Evolutionary conservation across 2,797 vertebrate species (phyloP).

Genomic region (Mus spretus): DNA sequence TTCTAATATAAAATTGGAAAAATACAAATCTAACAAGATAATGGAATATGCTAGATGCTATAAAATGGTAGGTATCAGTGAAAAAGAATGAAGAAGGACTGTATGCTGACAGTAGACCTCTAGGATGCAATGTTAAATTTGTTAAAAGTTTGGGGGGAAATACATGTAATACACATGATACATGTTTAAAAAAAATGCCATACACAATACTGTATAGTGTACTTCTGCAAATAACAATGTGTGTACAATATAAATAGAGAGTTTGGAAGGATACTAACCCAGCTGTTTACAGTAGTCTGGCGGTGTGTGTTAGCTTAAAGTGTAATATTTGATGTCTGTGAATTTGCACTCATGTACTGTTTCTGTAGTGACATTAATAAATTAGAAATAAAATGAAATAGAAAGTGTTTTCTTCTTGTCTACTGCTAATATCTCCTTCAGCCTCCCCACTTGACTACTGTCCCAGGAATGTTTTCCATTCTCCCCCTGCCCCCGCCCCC

Average conservation of each 20-base stretch:
- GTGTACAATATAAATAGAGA: slow-evolving; percentile 69
- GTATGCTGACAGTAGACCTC: slow-evolving; percentile 32
- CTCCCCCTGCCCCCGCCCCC: background rate
- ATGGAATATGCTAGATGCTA: slow-evolving; percentile 6
- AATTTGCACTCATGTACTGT: slow-evolving; percentile 81
- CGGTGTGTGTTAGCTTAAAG: slow-evolving; percentile 75
- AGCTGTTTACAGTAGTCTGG: slow-evolving; percentile 74
- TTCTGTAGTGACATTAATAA: slow-evolving; percentile 82
- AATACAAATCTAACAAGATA: slow-evolving; percentile 31
- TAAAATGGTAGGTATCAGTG: background rate
- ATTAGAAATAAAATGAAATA: slow-evolving; percentile 79
- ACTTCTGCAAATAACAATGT: slow-evolving; percentile 60
- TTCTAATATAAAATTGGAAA: slow-evolving; percentile 38
- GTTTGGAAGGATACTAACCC: slow-evolving; percentile 69
- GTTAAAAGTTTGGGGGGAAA: background rate
- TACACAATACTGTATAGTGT: slow-evolving; percentile 57
- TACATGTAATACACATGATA: slow-evolving; percentile 41
- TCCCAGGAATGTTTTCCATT: background rate
- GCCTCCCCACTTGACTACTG: background rate
- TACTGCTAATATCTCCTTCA: slow-evolving; percentile 23
- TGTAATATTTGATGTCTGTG: slow-evolving; percentile 79
- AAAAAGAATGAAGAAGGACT: slow-evolving; percentile 10
- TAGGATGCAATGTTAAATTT: slow-evolving; percentile 25
- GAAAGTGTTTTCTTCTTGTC: slow-evolving; percentile 72
- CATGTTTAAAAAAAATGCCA: slow-evolving; percentile 11